Evolutionary conservation across 2,888 invertebrate species (phyloP).

Genomic region (Phrixothrix hirtus): DNA sequence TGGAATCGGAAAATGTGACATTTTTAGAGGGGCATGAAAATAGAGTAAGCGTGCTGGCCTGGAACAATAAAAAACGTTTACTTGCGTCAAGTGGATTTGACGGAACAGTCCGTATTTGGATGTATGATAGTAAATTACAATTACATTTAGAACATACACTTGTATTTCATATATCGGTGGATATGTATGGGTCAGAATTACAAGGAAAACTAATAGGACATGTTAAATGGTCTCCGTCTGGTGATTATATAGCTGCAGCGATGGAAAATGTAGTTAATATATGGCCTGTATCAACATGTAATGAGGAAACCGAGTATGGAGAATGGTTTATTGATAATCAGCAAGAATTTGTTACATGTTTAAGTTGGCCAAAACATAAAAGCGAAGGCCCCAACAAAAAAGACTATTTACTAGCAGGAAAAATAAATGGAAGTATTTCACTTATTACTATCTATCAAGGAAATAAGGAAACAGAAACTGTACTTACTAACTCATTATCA

Average conservation of each 20-base stretch:
- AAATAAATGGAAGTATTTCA: slow-evolving; percentile 59
- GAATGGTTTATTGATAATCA: slow-evolving; percentile 57
- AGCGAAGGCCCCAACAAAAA: slow-evolving; percentile 34
- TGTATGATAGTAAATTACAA: slow-evolving; percentile 50
- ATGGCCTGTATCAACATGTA: slow-evolving; percentile 57
- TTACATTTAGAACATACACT: slow-evolving; percentile 59
- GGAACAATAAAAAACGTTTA: slow-evolving; percentile 55
- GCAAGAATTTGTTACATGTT: slow-evolving; percentile 57
- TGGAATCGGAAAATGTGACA: slow-evolving; percentile 43
- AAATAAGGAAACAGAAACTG: slow-evolving; percentile 45
- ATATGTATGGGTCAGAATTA: slow-evolving; percentile 58
- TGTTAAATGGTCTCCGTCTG: slow-evolving; percentile 60
- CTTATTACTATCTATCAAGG: slow-evolving; percentile 49
- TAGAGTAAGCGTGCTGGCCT: slow-evolving; percentile 56
- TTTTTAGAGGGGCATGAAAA: slow-evolving; percentile 63
- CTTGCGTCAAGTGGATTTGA: slow-evolving; percentile 65
- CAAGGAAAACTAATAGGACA: slow-evolving; percentile 58
- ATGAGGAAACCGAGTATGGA: slow-evolving; percentile 39
- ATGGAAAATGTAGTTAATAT: slow-evolving; percentile 63
- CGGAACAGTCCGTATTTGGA: slow-evolving; percentile 65
- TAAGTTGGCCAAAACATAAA: slow-evolving; percentile 58
- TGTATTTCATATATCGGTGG: slow-evolving; percentile 59
- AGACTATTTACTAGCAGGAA: slow-evolving; percentile 59
- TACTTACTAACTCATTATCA: slow-evolving; percentile 50
- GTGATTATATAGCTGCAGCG: slow-evolving; percentile 61